Base-by-base conservation (phyloP, 2,797 vertebrate species). In the Eupleurogrammus muticus region DNA sequence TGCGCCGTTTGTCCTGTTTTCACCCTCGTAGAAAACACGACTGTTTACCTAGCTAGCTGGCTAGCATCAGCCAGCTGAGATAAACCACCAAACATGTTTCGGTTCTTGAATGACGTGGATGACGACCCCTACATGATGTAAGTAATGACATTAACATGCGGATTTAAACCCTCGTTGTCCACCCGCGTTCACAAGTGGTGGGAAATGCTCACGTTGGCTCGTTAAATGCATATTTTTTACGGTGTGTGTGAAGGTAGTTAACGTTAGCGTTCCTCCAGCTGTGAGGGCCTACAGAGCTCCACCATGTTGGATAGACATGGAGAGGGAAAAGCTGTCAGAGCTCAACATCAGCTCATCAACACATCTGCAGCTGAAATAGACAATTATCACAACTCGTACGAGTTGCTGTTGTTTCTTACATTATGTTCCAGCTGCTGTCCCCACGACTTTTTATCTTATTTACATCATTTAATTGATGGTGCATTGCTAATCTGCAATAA, bases 71-170 rank as follows among this genome's bases (percentile, higher is more conserved):
- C 92, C 91, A 92, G 92, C 92, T 91, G 88, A 91, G 77, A 86
- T 82, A 77, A 86, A 87, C 55, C 85, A 74, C 71, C 83, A 75
- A 91, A 81, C 85, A 95, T 95, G 95, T 95, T 94, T 89, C 95
- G 94, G 34, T 95, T 89, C 89, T 83, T 95, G 80, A 93, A 92
- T 86, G 94, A 95, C 90, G 92, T 92, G 48, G 94, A 95, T 75
- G 95, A 95, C 80, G 94, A 86, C 80, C 94, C 93, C n/a, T 95
- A 79, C 72, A 93, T 95, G 91, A 94, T 95, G 95, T 95, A 70
- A 95, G 94, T 95, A 76, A 59, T 44, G n/a, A n/a, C 28, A 58
- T 64, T 8, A n/a, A 2, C 1, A 11, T 32, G 14, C 59, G 5
- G 7, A 11, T 49, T 19, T 11, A 3, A 20, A 42, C 34, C 0